Evolutionary conservation across 2,888 invertebrate genomes (phyloP).

Genomic region (Galerucella pusilla): DNA sequence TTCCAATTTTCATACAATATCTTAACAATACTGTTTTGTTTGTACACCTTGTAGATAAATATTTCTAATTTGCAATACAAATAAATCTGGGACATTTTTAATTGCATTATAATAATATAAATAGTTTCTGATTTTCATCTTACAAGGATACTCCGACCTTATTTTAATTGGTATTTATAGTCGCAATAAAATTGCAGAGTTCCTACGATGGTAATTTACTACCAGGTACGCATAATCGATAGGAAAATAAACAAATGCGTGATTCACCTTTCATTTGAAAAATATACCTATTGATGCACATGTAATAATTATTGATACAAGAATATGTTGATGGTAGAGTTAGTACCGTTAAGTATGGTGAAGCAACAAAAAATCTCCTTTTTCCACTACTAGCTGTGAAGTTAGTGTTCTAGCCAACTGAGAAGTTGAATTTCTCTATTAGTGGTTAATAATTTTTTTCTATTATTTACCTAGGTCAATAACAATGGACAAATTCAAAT

Average conservation of each 20-base stretch:
- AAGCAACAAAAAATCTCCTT: no score
- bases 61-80: neutral
- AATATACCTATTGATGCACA: neutral
- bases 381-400: no score
- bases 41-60: neutral
- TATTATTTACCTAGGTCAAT: no score
- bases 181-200: neutral
- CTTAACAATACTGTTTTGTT: neutral
- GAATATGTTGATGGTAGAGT: no score
- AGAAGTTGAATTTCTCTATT: no score
- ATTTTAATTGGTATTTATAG: neutral
- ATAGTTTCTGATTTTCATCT: neutral
- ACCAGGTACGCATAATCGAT: neutral
- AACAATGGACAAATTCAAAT: no score
- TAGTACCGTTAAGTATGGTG: no score
- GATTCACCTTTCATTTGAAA: neutral
- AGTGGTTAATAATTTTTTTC: no score
- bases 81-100: conserved; percentile 11
- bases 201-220: neutral
- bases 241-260: neutral
- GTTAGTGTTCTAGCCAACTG: no score
- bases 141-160: neutral
- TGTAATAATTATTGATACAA: no score
- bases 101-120: conserved; percentile 6
- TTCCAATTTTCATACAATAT: neutral